Evolutionary conservation across 2,113 vertebrate species (phyloP).

Genomic region (Condylura cristata): DNA sequence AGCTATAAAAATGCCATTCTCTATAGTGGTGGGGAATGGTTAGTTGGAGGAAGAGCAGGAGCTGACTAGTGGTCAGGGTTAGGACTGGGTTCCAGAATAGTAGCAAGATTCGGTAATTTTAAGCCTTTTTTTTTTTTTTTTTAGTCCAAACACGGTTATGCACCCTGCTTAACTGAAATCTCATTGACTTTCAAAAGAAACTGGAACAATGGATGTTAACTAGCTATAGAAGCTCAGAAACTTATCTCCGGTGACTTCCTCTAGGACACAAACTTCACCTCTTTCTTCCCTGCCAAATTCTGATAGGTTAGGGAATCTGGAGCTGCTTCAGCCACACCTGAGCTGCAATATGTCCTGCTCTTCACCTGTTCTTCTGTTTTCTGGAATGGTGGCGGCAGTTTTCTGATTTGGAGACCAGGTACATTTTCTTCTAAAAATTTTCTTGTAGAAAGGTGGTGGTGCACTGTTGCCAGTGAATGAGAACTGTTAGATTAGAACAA

Average conservation of each 20-base stretch:
- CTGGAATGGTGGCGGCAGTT: neutral
- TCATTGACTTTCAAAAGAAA: conserved; percentile 35
- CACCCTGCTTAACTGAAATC: neutral
- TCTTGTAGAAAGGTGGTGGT: neutral
- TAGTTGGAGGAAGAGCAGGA: too few relatives aligned
- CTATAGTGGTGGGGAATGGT: too few relatives aligned
- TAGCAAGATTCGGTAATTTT: too few relatives aligned
- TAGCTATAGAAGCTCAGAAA: neutral
- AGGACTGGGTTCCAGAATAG: too few relatives aligned
- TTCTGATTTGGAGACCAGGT: conserved; percentile 22
- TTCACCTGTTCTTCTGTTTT: conserved; percentile 2
- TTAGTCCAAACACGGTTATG: too few relatives aligned
- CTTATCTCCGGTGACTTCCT: neutral
- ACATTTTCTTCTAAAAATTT: conserved; percentile 29
- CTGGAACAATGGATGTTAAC: neutral
- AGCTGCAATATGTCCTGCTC: neutral
- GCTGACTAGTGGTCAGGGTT: too few relatives aligned
- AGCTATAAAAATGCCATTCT: too few relatives aligned
- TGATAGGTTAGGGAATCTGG: neutral
- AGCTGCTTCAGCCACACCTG: neutral
- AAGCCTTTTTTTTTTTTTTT: too few relatives aligned
- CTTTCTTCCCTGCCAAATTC: neutral
- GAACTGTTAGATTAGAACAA: neutral
- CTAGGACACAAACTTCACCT: neutral
- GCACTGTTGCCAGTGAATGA: neutral